Conservation (phyloP, 2,888 invertebrate species). For the Acanthopleura granulata region DNA sequence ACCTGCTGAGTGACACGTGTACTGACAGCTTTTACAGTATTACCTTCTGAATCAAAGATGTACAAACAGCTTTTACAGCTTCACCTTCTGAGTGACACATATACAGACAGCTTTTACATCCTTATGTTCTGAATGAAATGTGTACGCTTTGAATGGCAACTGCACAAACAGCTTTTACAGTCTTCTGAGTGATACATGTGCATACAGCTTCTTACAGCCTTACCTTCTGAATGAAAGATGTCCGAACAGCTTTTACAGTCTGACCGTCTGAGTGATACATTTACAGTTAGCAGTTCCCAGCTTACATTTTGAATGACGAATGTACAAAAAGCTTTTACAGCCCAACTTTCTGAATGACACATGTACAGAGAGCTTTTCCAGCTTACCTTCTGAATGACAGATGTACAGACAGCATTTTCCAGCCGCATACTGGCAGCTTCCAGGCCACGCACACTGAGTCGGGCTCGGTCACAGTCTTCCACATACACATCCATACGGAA, state of each 20-base stretch:
- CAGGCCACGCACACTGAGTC: slow-evolving; percentile 49
- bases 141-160: too few species aligned
- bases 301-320: slow-evolving; percentile 53
- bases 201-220: slow-evolving; percentile 46
- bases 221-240: slow-evolving; percentile 55
- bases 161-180: too few species aligned
- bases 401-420: slow-evolving; percentile 48
- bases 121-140: slow-evolving; percentile 53
- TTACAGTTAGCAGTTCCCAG: slow-evolving; percentile 46
- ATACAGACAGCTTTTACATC: slow-evolving; percentile 45
- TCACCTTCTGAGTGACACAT: slow-evolving; percentile 53
- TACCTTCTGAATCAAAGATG: slow-evolving; percentile 56
- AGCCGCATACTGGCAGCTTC: slow-evolving; percentile 34
- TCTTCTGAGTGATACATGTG: slow-evolving; percentile 54
- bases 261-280: slow-evolving; percentile 53
- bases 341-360: not conserved
- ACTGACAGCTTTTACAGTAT: slow-evolving; percentile 45
- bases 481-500: slow-evolving; percentile 59
- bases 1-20: slow-evolving; percentile 56
- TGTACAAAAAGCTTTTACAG: slow-evolving; percentile 49
- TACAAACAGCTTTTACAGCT: slow-evolving; percentile 46
- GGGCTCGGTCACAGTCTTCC: slow-evolving; percentile 49
- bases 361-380: too few species aligned
- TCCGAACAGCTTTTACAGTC: slow-evolving; percentile 46
- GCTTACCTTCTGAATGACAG: slow-evolving; percentile 53